A percentile compares a stretch with the other conserved stretches of the same genome.
Conservation (phyloP, 2,888 invertebrate species). For the Plebejus argus region DNA sequence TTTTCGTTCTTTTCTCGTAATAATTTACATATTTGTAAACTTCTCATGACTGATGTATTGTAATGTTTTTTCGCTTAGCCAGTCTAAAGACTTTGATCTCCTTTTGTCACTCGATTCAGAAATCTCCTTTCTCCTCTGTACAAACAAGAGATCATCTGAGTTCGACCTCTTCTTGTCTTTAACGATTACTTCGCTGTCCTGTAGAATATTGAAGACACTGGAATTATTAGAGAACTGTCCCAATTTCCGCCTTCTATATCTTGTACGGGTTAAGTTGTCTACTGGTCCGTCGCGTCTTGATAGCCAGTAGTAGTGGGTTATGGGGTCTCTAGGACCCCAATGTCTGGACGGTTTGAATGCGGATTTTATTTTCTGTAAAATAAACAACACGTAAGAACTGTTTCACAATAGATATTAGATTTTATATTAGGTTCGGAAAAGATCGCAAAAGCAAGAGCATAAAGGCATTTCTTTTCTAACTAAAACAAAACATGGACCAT, state of each 20-base stretch:
- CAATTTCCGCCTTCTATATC: slow-evolving; percentile 53
- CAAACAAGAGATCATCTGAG: slow-evolving; percentile 66
- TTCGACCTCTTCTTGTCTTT: slow-evolving; percentile 54
- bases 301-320: slow-evolving; percentile 71
- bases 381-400: slow-evolving; percentile 38
- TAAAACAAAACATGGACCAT: too few species aligned
- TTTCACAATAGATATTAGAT: neutral
- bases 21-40: neutral
- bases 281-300: slow-evolving; percentile 58
- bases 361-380: slow-evolving; percentile 65
- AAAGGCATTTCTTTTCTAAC: too few species aligned
- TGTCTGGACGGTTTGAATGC: slow-evolving; percentile 68
- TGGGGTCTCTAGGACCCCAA: slow-evolving; percentile 73
- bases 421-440: neutral
- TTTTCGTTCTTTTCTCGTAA: neutral
- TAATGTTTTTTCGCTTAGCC: slow-evolving; percentile 36
- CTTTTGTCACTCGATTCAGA: slow-evolving; percentile 44
- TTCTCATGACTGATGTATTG: slow-evolving; percentile 12
- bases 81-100: slow-evolving; percentile 61
- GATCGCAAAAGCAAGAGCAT: neutral
- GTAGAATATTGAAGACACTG: slow-evolving; percentile 47
- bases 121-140: slow-evolving; percentile 53
- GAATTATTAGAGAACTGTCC: slow-evolving; percentile 58
- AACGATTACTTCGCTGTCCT: slow-evolving; percentile 36
- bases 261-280: slow-evolving; percentile 44